These are phyloP conservation scores for Zenarchopterus dispar DNA, from an alignment of 2,797 vertebrate genomes.

Conservation along the genomic window DNA sequence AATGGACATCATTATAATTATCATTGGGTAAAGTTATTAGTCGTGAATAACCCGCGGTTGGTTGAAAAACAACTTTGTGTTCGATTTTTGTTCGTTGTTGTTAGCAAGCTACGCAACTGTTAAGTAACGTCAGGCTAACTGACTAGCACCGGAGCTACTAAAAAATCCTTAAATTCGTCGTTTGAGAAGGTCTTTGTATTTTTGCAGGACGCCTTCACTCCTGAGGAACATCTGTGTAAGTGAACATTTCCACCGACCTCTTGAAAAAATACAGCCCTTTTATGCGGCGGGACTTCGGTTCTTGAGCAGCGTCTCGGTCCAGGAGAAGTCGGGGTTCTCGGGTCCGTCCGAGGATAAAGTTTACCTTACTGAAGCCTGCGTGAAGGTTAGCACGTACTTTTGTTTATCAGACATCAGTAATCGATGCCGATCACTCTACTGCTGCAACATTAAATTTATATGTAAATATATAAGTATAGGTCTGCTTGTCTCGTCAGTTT, in stretches of 20 bases:
- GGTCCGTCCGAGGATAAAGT: conserved; percentile 61
- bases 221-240: conserved; percentile 28
- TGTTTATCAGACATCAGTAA: too few relatives aligned
- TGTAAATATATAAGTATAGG: too few relatives aligned
- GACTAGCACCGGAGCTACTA: neutral
- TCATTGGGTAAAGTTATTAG: rapidly evolving
- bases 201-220: conserved; percentile 59
- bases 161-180: neutral
- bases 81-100: conserved; percentile 8
- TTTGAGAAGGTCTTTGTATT: neutral
- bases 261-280: conserved; percentile 1
- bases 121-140: conserved; percentile 17
- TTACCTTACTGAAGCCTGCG: conserved; percentile 78
- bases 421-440: too few relatives aligned
- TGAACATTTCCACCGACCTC: conserved; percentile 23
- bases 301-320: conserved; percentile 61
- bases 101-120: neutral
- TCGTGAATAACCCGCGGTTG: rapidly evolving
- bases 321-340: conserved; percentile 41
- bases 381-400: conserved; percentile 74
- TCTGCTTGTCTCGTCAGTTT: too few relatives aligned
- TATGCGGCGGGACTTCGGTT: conserved; percentile 21
- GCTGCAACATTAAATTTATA: too few relatives aligned
- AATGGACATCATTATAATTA: neutral
- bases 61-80: too few relatives aligned